Conservation (phyloP, 2,888 invertebrate genomes). For the Melipona bicolor region DNA sequence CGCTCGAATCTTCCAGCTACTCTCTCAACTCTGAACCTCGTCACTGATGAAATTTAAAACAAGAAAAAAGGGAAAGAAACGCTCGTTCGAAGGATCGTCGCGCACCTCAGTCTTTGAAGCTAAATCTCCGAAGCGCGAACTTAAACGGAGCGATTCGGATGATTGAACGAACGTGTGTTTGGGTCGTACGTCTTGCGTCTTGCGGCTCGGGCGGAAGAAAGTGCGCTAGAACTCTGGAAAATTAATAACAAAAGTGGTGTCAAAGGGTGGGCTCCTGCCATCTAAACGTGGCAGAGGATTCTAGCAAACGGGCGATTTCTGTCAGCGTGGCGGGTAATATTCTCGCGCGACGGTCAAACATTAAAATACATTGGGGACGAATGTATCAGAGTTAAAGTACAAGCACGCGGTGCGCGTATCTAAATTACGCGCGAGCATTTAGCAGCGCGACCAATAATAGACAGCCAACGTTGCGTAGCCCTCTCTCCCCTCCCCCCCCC, state of each 20-base stretch:
- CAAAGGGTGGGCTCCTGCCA: not conserved
- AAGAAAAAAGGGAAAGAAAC: not conserved
- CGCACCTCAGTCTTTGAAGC: not conserved
- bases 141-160: not conserved
- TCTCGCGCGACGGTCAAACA: slow-evolving; percentile 49
- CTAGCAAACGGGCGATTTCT: slow-evolving; percentile 51
- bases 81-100: not conserved
- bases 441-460: slow-evolving; percentile 67
- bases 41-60: not conserved
- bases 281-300: slow-evolving; percentile 38
- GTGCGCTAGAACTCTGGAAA: not conserved
- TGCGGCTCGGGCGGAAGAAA: not conserved
- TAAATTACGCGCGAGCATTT: slow-evolving; percentile 67
- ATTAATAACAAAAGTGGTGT: slow-evolving; percentile 37
- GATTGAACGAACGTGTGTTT: not conserved
- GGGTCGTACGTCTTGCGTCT: not conserved
- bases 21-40: not conserved
- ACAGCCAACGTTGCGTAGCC: slow-evolving; percentile 37
- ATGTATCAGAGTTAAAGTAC: slow-evolving; percentile 50
- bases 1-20: slow-evolving; percentile 40
- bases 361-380: slow-evolving; percentile 53
- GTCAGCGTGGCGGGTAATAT: slow-evolving; percentile 44
- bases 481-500: slow-evolving; percentile 4
- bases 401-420: slow-evolving; percentile 49
- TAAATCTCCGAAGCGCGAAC: no score